A percentile compares a stretch with the other conserved stretches of the same genome.
Evolutionary conservation across 1,140 invertebrate species (phyloP).

Genomic region (Hylaeus anthracinus): DNA sequence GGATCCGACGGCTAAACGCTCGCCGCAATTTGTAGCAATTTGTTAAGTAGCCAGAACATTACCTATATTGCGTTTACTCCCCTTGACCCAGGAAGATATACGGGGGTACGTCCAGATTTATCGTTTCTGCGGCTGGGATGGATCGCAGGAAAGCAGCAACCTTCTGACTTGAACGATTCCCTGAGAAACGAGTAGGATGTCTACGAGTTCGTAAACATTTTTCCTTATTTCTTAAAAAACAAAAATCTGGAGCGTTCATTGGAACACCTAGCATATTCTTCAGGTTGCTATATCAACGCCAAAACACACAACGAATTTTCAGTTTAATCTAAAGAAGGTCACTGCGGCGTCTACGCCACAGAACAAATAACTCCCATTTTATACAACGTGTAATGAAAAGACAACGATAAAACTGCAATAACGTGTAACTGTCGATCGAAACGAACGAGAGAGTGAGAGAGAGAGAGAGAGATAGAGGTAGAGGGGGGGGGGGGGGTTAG

Average conservation of each 20-base stretch:
- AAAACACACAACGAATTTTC: too few species aligned
- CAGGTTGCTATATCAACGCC: too few species aligned
- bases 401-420: slow-evolving; percentile 74
- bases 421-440: slow-evolving; percentile 45
- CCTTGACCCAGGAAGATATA: slow-evolving; percentile 71
- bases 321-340: too few species aligned
- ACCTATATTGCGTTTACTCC: slow-evolving; percentile 77
- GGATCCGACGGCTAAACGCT: slow-evolving; percentile 74
- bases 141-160: slow-evolving; percentile 23
- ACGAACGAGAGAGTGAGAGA: background rate
- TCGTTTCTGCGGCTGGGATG: slow-evolving; percentile 50
- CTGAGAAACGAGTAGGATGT: background rate
- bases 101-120: slow-evolving; percentile 75
- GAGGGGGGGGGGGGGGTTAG: slow-evolving; percentile 2
- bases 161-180: slow-evolving; percentile 11
- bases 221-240: too few species aligned
- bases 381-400: slow-evolving; percentile 77
- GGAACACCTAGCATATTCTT: too few species aligned
- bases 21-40: slow-evolving; percentile 81
- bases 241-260: too few species aligned
- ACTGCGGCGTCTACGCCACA: too few species aligned
- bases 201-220: too few species aligned
- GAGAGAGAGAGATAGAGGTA: slow-evolving; percentile 38
- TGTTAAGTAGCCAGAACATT: slow-evolving; percentile 82
- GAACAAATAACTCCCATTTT: slow-evolving; percentile 75